These are phyloP conservation scores for Drosophila suzukii DNA, from an alignment of 1,140 invertebrate genomes.

Conservation along the genomic window DNA sequence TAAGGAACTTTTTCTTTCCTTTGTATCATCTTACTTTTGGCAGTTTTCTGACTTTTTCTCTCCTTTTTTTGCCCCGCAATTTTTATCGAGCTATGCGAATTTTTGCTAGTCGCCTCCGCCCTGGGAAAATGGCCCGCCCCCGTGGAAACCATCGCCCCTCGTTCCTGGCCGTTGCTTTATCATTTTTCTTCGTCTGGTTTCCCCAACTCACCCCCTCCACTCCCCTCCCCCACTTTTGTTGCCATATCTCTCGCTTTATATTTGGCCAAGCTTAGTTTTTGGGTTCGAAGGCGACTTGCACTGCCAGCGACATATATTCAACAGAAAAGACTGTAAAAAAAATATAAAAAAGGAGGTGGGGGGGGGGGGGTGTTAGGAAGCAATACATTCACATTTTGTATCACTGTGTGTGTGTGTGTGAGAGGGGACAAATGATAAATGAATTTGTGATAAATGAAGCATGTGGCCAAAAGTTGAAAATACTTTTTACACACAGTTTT, in stretches of 20 bases:
- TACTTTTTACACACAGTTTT: conserved; percentile 71
- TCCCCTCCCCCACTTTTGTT: not conserved
- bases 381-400: conserved; percentile 49
- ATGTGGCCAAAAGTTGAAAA: conserved; percentile 83
- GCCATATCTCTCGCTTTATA: conserved; percentile 22
- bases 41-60: conserved; percentile 22
- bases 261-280: conserved; percentile 42
- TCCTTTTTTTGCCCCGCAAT: conserved; percentile 11
- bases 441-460: conserved; percentile 77
- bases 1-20: not conserved
- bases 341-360: conserved; percentile 9
- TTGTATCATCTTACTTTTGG: conserved; percentile 39
- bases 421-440: conserved; percentile 51
- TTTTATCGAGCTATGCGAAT: conserved; percentile 39
- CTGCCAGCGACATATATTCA: conserved; percentile 50
- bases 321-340: conserved; percentile 6
- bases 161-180: conserved; percentile 48
- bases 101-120: conserved; percentile 23
- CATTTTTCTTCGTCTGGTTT: conserved; percentile 55
- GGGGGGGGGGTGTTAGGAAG: not conserved
- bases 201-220: not conserved
- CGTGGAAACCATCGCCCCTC: not conserved
- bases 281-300: conserved; percentile 51
- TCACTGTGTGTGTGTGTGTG: conserved; percentile 32
- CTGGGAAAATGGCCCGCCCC: conserved; percentile 7